Percentiles rank a stretch among this genome's conserved stretches.
phyloP scores from a whole-genome alignment of 2,113 vertebrate species.

The Chloropsis cyanopogon region DNA sequence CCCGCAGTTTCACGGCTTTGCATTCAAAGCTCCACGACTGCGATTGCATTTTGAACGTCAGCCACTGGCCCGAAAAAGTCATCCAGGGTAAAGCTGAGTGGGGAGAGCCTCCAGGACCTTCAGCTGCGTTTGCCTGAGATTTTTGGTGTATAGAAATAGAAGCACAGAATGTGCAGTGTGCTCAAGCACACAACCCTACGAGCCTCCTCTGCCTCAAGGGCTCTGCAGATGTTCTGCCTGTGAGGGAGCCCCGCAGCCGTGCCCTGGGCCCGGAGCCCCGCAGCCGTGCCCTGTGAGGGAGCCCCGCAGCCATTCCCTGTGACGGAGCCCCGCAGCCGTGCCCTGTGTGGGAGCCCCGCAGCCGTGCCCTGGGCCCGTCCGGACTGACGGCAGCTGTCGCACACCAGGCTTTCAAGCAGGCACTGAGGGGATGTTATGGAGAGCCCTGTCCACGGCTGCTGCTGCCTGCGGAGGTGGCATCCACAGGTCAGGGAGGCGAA shows the following conservation, averaged over 20 bases:
- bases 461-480: not conserved
- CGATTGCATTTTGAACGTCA: not conserved
- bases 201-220: not conserved
- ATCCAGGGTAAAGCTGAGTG: not conserved
- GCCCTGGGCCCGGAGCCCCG: too few relatives aligned
- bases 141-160: not conserved
- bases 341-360: not conserved
- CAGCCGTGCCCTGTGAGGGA: not conserved
- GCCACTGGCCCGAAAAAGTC: not conserved
- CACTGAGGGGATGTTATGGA: fast-evolving
- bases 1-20: not conserved
- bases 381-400: fast-evolving
- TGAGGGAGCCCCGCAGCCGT: not conserved
- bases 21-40: not conserved
- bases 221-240: not conserved
- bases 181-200: fast-evolving
- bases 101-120: not conserved
- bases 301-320: too few relatives aligned
- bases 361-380: not conserved
- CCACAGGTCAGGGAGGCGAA: not conserved
- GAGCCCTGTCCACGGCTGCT: fast-evolving
- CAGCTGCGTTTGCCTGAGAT: fast-evolving
- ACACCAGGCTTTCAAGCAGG: not conserved
- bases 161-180: fast-evolving
- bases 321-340: too few relatives aligned